Conservation (phyloP, 2,113 vertebrate species). For the Oryctolagus cuniculus region mOryCun1.1 NC_091448.1:38186001-38186500, state of each 20-base stretch:
- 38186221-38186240: conserved; percentile 85
- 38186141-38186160: conserved; percentile 81
- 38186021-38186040: background rate
- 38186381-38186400: conserved; percentile 99
- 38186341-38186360: conserved; percentile 97
- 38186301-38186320: conserved; percentile 96
- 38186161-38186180: conserved; percentile 61
- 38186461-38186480: conserved; percentile 70
- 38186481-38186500: conserved; percentile 74
- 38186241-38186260: conserved; percentile 98
- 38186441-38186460: conserved; percentile 45
- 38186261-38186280: conserved; percentile 98
- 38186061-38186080: conserved; percentile 47
- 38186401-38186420: conserved; percentile 97
- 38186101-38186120: conserved; percentile 73
- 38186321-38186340: conserved; percentile 97
- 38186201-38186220: conserved; percentile 71
- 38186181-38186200: conserved; percentile 63
- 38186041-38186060: background rate
- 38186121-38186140: conserved; percentile 72
- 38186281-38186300: conserved; percentile 98
- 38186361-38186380: conserved; percentile 99
- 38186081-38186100: conserved; percentile 70
- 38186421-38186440: conserved; percentile 90
- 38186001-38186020: background rate